Base-by-base conservation (phyloP, 2,113 vertebrate genomes). In the Dipodomys ordii region DNA sequence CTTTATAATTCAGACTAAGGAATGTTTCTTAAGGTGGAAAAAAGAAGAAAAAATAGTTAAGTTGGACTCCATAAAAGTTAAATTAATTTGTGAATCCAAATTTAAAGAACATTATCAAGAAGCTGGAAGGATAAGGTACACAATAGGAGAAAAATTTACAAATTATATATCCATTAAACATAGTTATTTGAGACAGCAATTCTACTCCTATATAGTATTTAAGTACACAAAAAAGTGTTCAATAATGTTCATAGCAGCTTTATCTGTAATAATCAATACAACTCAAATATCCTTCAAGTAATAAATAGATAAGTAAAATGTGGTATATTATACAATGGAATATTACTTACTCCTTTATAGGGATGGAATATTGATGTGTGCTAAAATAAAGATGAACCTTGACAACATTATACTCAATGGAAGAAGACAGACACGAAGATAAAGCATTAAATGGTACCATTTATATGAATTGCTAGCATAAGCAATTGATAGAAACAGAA, bases 391-490 rank as follows among this genome's bases (percentile, higher is more conserved):
- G 49, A n/a, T 44, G 11, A 88, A 83, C 53, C 28, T 81, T 91
- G 68, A 77, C 72, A 74, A 72, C 83, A 44, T 49, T 79, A 71
- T 71, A 3, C 19, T 88, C 44, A 62, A 23, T 28, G 44, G n/a
- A 83, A 89, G 72, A 91, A 83, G 62, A 16, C 62, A 76, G 44
- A 49, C 77, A 87, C 71, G 39, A 80, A 86, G 19, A 2, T 64
- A 35, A 57, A 53, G 79, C 57, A 49, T n/a, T 39, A 0, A 65
- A 28, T 73, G n/a, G 57, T 57, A 78, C 2, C 35, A 46, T 87
- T 84, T 90, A 32, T 67, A 90, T 79, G n/a, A 94, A 90, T 67
- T 92, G 30, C 28, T 22, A 91, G 44, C 88, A 86, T 76, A 86
- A 79, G 72, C 16, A 94, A 69, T 28, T 68, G 30, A 77, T 27